Conservation (phyloP, 2,797 vertebrate genomes). For the Tinamus major region DNA sequence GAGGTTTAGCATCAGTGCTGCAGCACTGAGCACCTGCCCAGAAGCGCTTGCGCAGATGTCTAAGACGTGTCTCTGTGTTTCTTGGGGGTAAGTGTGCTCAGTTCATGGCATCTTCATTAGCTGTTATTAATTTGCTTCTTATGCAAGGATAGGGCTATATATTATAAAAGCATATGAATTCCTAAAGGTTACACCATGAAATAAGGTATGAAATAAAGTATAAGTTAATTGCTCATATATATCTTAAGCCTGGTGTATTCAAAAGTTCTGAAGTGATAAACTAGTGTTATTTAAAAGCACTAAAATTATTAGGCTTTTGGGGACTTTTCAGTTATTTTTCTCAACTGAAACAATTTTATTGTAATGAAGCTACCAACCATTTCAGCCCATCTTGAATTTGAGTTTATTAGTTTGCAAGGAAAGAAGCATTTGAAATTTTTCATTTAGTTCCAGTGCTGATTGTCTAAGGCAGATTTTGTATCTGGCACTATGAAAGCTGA, state of each 20-base stretch:
- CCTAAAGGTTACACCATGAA: background rate
- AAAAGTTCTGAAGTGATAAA: background rate
- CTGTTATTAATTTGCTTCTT: background rate
- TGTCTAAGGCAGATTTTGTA: background rate
- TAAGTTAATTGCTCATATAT: background rate
- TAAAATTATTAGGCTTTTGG: background rate
- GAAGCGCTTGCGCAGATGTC: constrained; percentile 84
- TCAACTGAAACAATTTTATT: background rate
- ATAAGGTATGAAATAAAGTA: background rate
- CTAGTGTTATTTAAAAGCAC: background rate
- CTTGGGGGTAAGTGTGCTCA: background rate
- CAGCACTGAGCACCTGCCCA: constrained; percentile 79
- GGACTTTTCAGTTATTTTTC: background rate
- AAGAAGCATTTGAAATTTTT: background rate
- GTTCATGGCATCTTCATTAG: background rate
- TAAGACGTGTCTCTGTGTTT: constrained; percentile 74
- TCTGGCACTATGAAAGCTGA: background rate
- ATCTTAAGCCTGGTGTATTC: background rate
- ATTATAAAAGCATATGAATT: background rate
- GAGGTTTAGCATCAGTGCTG: constrained; percentile 80
- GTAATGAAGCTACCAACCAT: background rate
- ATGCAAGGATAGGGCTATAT: background rate
- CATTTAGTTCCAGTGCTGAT: background rate
- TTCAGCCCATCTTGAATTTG: background rate
- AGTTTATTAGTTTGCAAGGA: background rate